phyloP scores from a whole-genome alignment of 2,888 invertebrate species.

The Blera fallax region DNA sequence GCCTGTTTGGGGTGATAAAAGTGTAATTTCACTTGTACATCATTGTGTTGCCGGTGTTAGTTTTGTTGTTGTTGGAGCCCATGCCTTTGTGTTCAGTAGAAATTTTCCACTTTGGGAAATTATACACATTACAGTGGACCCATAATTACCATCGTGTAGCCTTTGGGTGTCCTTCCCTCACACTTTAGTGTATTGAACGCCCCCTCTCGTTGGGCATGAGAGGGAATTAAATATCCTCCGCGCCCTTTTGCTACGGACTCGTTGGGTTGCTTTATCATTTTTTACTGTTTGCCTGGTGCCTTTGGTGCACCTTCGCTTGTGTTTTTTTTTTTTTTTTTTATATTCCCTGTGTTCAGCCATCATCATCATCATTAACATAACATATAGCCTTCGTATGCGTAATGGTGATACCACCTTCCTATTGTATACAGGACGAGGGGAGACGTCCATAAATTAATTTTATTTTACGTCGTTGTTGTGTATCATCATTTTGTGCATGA shows the following conservation, averaged over 20 bases:
- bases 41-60: conserved; percentile 20
- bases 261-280: conserved; percentile 6
- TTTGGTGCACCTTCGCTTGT: conserved; percentile 48
- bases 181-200: conserved; percentile 36
- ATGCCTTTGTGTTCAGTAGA: conserved; percentile 57
- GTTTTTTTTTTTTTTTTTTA: no score
- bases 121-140: conserved; percentile 65
- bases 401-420: conserved; percentile 63
- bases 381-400: conserved; percentile 62
- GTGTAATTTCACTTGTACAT: conserved; percentile 68
- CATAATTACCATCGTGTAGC: conserved; percentile 62
- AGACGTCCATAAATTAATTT: conserved; percentile 65
- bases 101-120: conserved; percentile 72
- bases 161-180: conserved; percentile 65
- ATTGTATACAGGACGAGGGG: conserved; percentile 2
- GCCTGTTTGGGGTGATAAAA: conserved; percentile 53
- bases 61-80: conserved; percentile 2
- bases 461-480: conserved; percentile 16
- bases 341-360: conserved; percentile 65
- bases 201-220: neutral
- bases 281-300: neutral
- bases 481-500: conserved; percentile 30
- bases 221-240: conserved; percentile 60
- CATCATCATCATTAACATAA: conserved; percentile 71
- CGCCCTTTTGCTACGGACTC: conserved; percentile 38